Conservation (phyloP, 2,113 vertebrate genomes). For the Dolichotis patagonum region DNA sequence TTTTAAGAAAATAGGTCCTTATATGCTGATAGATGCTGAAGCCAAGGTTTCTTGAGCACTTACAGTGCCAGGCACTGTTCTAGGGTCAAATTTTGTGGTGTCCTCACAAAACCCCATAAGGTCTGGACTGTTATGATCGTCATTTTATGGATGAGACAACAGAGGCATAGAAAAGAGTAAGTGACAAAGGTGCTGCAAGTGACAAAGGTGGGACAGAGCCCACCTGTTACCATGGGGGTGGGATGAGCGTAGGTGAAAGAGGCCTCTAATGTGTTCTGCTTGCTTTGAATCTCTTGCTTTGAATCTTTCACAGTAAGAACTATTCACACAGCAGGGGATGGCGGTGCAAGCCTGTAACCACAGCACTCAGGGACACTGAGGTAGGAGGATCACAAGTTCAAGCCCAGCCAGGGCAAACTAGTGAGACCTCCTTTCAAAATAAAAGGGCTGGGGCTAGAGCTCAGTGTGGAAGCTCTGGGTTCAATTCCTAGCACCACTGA, state of each 20-base stretch:
- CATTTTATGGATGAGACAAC: not conserved
- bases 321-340: not conserved
- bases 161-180: not conserved
- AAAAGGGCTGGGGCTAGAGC: not conserved
- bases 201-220: not conserved
- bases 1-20: not conserved
- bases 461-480: not conserved
- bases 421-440: not conserved
- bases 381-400: not conserved
- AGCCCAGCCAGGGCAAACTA: not conserved
- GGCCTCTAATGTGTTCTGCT: not conserved
- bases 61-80: not conserved
- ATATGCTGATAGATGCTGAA: not conserved
- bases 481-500: not conserved
- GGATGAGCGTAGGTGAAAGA: not conserved
- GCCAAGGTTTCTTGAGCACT: not conserved
- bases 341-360: not conserved
- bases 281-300: not conserved
- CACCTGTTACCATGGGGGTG: not conserved
- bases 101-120: not conserved
- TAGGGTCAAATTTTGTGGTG: not conserved
- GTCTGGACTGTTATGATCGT: not conserved
- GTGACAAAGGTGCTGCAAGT: not conserved
- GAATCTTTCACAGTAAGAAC: not conserved
- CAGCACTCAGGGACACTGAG: not conserved